Conservation (phyloP, 53 echinoderm and acorn worm species). For the Henricia sp. region DNA sequence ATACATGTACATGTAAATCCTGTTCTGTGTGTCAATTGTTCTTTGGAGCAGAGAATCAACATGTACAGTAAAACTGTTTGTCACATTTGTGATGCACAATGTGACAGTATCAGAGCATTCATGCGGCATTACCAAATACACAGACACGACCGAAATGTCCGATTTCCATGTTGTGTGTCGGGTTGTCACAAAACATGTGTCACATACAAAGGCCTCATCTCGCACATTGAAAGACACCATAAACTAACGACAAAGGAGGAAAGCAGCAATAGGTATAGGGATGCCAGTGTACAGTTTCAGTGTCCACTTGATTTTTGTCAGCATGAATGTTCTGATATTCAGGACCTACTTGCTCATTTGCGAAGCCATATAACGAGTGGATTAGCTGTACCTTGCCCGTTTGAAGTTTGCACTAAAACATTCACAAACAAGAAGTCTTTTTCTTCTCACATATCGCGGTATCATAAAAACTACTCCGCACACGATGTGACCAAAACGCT, state of each 20-base stretch:
- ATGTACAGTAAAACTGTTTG: background rate
- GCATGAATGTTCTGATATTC: background rate
- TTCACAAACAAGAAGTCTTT: background rate
- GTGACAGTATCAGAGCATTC: background rate
- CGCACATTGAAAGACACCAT: conserved; percentile 2
- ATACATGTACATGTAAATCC: no score
- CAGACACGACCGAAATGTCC: background rate
- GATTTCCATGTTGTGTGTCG: background rate
- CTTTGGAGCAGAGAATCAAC: no score
- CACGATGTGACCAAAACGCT: background rate
- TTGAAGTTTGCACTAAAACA: background rate
- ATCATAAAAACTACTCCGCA: background rate
- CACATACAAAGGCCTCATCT: background rate
- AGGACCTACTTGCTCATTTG: background rate
- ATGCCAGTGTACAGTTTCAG: conserved; percentile 26
- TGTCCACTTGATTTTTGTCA: background rate
- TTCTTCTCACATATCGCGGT: background rate
- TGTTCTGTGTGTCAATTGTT: no score
- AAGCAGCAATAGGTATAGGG: background rate
- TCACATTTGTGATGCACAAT: background rate
- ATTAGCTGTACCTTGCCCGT: background rate
- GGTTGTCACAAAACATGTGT: conserved; percentile 1
- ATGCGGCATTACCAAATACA: background rate
- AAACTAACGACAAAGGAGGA: background rate
- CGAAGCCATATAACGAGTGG: background rate